Evolutionary conservation across 2,888 invertebrate genomes (phyloP), one percentile per base, ranked within the genome.

Genomic region (Meteorus cinctellus): DNA sequence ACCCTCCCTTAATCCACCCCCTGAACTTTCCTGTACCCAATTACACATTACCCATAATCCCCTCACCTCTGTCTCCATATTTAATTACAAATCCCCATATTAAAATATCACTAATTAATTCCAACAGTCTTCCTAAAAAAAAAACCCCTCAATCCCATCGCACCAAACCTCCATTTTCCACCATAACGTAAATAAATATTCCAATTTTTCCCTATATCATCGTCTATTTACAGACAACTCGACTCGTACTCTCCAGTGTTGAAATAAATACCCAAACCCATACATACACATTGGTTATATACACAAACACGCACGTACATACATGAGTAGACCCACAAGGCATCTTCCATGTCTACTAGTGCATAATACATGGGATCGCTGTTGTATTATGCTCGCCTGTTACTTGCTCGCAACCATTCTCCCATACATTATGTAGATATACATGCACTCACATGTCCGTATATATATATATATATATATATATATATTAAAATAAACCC

Each of bases 321-420:
- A 24, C n/a, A n/a, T 65, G 12, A 24, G 12, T 36, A 71, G 62
- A 71, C n/a, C 71, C 71, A 71, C 45, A 70, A 77, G 74, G 66
- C 68, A 74, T 67, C 70, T 74, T 60, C 66, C 31, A 24, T 66
- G 74, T 77, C 66, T 67, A 71, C 70, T 74, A 31, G 48, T 74
- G 70, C 74, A 74, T 74, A 66, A 60, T 74, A 66, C 59, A 74
- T 74, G 48, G 45, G 41, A 60, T 55, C 66, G 36, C 36, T 51
- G 48, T 62, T 72, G n/a, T 68, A 51, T 68, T 55, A 68, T 65
- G 63, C 51, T 73, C 29, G 10, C 63, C 48, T 48, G 55, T 27
- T n/a, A 68, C 55, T 55, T n/a, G 19, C 19, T 19, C 69, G 24
- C 69, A 34, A 31, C 5, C 19, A 4, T 70, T 59, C 55, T 34